phyloP scores from a whole-genome alignment of 2,888 invertebrate species.

The Horisme vitalbata region DNA sequence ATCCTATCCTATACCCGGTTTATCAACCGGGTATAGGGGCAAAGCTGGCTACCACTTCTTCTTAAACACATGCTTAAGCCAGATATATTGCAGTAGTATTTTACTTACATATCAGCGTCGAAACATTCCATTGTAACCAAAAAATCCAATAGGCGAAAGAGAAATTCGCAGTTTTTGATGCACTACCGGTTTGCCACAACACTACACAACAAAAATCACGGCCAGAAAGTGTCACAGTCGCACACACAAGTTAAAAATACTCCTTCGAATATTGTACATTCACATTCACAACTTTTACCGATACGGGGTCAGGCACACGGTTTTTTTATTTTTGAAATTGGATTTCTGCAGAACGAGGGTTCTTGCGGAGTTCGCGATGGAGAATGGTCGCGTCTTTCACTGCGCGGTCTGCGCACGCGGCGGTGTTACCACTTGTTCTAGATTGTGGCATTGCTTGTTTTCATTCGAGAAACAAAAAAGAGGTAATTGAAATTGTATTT shows the following conservation, averaged over 20 bases:
- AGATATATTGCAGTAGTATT: not conserved
- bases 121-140: conserved; percentile 43
- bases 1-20: no score
- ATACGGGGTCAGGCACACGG: conserved; percentile 23
- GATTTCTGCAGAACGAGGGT: conserved; percentile 43
- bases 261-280: not conserved
- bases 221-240: conserved; percentile 12
- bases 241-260: conserved; percentile 2
- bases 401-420: conserved; percentile 43
- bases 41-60: no score
- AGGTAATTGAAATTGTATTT: conserved; percentile 2
- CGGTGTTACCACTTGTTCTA: conserved; percentile 38
- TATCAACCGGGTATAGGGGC: no score
- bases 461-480: conserved; percentile 24
- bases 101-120: conserved; percentile 41
- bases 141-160: conserved; percentile 44
- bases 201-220: conserved; percentile 7
- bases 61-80: no score
- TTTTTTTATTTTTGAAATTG: conserved; percentile 39
- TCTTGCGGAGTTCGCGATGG: conserved; percentile 48
- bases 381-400: conserved; percentile 51
- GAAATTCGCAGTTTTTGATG: conserved; percentile 43
- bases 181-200: conserved; percentile 21
- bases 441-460: conserved; percentile 29
- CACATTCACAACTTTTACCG: conserved; percentile 35